Evolutionary conservation across 2,888 invertebrate species (phyloP).

Genomic region (Lysandra bellargus): DNA sequence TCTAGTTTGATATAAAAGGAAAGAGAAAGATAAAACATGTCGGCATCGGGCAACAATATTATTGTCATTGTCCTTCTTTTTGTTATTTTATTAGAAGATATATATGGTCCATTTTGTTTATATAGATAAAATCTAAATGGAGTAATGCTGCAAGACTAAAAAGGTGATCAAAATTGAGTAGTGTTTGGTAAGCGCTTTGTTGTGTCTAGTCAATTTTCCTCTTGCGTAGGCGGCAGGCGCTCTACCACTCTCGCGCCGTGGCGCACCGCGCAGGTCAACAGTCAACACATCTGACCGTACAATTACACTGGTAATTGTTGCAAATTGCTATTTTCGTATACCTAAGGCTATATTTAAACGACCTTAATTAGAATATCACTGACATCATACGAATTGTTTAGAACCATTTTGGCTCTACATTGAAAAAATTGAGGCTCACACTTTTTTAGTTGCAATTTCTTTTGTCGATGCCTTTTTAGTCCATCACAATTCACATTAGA

Average conservation of each 20-base stretch:
- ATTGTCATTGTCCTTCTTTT: too few species aligned
- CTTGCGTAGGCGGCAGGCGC: slow-evolving; percentile 4
- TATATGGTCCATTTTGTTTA: too few species aligned
- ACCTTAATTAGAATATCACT: not conserved
- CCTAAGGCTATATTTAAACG: not conserved
- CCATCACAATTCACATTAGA: too few species aligned
- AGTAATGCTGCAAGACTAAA: too few species aligned
- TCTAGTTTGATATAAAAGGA: too few species aligned
- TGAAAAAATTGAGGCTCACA: not conserved
- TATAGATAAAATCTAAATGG: too few species aligned
- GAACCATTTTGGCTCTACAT: not conserved
- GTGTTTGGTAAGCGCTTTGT: not conserved
- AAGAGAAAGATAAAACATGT: too few species aligned
- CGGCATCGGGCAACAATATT: too few species aligned
- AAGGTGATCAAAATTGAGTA: not conserved
- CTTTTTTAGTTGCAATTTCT: too few species aligned
- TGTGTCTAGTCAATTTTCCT: not conserved
- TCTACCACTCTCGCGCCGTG: not conserved
- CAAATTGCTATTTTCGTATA: slow-evolving; percentile 16
- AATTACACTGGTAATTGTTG: not conserved
- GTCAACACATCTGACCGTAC: slow-evolving; percentile 21
- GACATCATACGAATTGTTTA: not conserved
- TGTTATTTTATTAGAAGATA: too few species aligned
- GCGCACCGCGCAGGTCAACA: not conserved
- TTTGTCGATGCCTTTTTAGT: too few species aligned